Percentiles rank a stretch among this genome's conserved stretches.
Evolutionary conservation across 2,888 invertebrate species (phyloP).

Genomic region (Parnassius glacialis): DNA sequence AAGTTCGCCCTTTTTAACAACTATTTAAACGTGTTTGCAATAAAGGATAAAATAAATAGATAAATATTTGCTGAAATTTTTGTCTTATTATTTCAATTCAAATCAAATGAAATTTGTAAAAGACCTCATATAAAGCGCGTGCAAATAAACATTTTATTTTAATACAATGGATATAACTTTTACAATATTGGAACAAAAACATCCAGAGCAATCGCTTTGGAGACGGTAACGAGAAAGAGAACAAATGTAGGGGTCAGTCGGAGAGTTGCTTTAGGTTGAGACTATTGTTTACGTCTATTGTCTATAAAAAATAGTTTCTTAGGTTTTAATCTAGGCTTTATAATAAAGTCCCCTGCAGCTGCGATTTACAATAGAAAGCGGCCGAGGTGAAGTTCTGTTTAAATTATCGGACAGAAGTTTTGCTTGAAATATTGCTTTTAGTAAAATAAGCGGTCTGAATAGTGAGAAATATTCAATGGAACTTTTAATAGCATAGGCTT

Average conservation of each 20-base stretch:
- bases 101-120: too few species aligned
- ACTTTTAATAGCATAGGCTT: slow-evolving; percentile 14
- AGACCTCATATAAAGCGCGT: background rate
- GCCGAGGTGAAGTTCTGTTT: slow-evolving; percentile 26
- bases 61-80: too few species aligned
- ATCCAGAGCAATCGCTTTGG: slow-evolving; percentile 28
- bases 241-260: slow-evolving; percentile 36
- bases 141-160: slow-evolving; percentile 10
- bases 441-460: slow-evolving; percentile 23
- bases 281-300: slow-evolving; percentile 38
- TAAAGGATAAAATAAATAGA: too few species aligned
- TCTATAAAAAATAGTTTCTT: slow-evolving; percentile 32
- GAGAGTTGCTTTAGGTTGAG: slow-evolving; percentile 35
- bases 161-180: slow-evolving; percentile 16
- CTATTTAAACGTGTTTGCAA: too few species aligned
- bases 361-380: slow-evolving; percentile 25
- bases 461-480: slow-evolving; percentile 20
- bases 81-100: too few species aligned
- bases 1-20: too few species aligned
- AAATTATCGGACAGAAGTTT: slow-evolving; percentile 28
- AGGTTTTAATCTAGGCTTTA: slow-evolving; percentile 34
- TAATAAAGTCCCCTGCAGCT: slow-evolving; percentile 30
- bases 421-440: slow-evolving; percentile 28
- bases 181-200: slow-evolving; percentile 23
- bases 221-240: slow-evolving; percentile 27